Evolutionary conservation across 2,888 invertebrate genomes (phyloP).

Genomic region (Trimorus sp.): DNA sequence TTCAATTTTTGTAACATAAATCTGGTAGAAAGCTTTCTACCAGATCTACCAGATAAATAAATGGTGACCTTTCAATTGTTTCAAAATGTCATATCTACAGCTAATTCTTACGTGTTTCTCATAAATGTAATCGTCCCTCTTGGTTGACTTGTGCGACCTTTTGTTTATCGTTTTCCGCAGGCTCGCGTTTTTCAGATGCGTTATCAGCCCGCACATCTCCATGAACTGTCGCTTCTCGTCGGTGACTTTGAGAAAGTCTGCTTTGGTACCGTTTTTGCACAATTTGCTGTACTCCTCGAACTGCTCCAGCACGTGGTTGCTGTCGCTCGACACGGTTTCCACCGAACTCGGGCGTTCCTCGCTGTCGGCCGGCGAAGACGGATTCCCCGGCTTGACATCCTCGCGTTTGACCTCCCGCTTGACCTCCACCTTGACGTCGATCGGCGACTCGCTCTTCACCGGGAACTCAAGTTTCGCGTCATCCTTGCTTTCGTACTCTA

Average conservation of each 20-base stretch:
- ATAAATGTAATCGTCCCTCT: constrained; percentile 65
- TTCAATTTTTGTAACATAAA: too few species aligned
- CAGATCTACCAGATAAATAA: too few species aligned
- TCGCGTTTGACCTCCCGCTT: constrained; percentile 37
- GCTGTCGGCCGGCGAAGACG: constrained; percentile 18
- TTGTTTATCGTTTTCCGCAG: constrained; percentile 77
- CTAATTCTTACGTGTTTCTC: constrained; percentile 37
- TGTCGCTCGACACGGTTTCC: constrained; percentile 75
- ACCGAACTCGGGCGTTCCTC: constrained; percentile 74
- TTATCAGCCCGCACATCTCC: constrained; percentile 77
- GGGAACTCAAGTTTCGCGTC: constrained; percentile 14
- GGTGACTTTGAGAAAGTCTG: constrained; percentile 37
- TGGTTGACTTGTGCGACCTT: constrained; percentile 83
- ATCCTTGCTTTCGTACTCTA: constrained; percentile 18
- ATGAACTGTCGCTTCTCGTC: constrained; percentile 51
- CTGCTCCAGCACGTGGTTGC: constrained; percentile 73
- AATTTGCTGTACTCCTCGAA: constrained; percentile 66
- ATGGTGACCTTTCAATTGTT: too few species aligned
- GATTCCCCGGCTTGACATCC: constrained; percentile 22
- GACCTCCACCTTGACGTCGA: constrained; percentile 14
- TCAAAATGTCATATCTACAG: not conserved
- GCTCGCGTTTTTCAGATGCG: constrained; percentile 32
- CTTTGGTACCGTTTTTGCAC: constrained; percentile 64
- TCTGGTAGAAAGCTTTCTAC: too few species aligned
- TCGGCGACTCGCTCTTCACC: constrained; percentile 7